Evolutionary conservation across 2,888 invertebrate species (phyloP).

Genomic region (Brachylomia viminalis): DNA sequence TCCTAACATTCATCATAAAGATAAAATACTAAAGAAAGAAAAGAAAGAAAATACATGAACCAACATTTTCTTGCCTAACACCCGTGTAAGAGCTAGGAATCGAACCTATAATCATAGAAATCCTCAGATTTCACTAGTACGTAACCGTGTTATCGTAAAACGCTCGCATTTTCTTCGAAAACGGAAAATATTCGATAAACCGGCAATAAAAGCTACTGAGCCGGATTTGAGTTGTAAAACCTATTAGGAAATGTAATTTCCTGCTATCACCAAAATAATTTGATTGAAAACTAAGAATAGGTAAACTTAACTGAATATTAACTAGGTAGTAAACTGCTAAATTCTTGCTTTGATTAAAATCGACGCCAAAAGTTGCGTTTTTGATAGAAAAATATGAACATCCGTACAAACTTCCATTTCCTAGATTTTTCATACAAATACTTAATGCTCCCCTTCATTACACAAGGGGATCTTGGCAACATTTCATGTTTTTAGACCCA

Average conservation of each 20-base stretch:
- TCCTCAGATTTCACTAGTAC: conserved; percentile 11
- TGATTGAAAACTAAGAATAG: conserved; percentile 22
- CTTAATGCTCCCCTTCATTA: neutral
- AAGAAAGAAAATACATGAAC: too few relatives aligned
- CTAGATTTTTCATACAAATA: neutral
- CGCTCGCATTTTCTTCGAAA: conserved; percentile 28
- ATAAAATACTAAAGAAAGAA: neutral
- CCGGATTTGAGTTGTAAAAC: conserved; percentile 43
- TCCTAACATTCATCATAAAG: neutral
- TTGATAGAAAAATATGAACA: neutral
- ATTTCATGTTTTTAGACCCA: neutral
- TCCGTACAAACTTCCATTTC: neutral
- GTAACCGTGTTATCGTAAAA: conserved; percentile 52
- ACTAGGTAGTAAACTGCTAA: neutral
- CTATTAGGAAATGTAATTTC: conserved; percentile 37
- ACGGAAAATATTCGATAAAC: conserved; percentile 55
- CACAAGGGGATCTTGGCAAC: neutral
- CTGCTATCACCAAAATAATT: conserved; percentile 36
- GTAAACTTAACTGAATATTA: neutral
- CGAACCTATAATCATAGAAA: conserved; percentile 52
- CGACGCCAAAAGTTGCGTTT: neutral
- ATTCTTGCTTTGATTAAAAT: neutral
- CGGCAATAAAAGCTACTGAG: conserved; percentile 36
- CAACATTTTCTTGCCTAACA: neutral
- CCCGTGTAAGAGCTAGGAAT: conserved; percentile 25